phyloP scores from a whole-genome alignment of 2,888 invertebrate species.

The Diloba caeruleocephala region DNA sequence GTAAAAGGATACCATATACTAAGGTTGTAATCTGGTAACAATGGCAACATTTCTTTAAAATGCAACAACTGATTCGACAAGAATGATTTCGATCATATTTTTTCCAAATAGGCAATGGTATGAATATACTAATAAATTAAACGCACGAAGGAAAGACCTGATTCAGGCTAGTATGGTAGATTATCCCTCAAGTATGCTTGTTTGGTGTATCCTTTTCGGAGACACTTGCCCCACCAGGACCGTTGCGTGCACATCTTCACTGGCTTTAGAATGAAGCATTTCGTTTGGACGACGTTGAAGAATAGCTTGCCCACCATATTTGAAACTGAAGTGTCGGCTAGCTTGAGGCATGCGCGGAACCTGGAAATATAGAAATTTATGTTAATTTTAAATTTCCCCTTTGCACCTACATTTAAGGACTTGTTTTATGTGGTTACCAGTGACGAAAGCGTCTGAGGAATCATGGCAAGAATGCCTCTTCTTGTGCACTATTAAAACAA shows the following conservation, averaged over 20 bases:
- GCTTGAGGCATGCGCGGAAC: conserved; percentile 97
- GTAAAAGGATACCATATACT: conserved; percentile 16
- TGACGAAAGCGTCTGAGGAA: too few species aligned
- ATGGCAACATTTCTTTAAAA: conserved; percentile 14
- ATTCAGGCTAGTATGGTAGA: conserved; percentile 87
- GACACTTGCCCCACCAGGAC: conserved; percentile 95
- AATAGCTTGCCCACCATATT: conserved; percentile 97
- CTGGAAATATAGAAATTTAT: conserved; percentile 81
- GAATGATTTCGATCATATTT: conserved; percentile 9
- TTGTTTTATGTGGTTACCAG: too few species aligned
- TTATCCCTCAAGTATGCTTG: conserved; percentile 94
- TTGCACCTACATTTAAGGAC: too few species aligned
- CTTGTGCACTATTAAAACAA: too few species aligned
- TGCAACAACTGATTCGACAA: conserved; percentile 19
- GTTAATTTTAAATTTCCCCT: neutral
- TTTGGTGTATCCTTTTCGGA: conserved; percentile 90
- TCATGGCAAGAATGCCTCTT: too few species aligned
- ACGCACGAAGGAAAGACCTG: conserved; percentile 12
- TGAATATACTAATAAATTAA: conserved; percentile 6
- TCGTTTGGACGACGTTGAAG: conserved; percentile 98
- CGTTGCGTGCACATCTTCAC: conserved; percentile 93
- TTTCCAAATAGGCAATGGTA: conserved; percentile 14
- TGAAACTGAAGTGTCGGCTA: conserved; percentile 95
- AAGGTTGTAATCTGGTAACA: conserved; percentile 39
- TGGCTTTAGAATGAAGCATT: conserved; percentile 96